Evolutionary conservation across 2,888 invertebrate species (phyloP).

Genomic region (Boloria euphrosyne): DNA sequence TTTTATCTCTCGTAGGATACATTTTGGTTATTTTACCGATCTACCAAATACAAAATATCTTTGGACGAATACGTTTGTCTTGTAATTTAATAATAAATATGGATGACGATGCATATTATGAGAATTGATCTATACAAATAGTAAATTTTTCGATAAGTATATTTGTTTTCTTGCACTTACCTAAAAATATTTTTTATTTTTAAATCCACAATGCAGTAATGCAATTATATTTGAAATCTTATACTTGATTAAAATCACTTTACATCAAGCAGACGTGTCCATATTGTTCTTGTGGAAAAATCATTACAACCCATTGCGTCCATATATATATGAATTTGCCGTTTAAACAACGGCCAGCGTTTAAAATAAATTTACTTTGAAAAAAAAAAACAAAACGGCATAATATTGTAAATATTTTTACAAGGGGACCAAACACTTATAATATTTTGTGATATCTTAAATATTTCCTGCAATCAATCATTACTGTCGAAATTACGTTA

Average conservation of each 20-base stretch:
- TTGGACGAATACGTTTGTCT: too few species aligned
- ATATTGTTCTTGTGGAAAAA: constrained; percentile 53
- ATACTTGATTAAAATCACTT: not conserved
- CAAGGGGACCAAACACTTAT: not conserved
- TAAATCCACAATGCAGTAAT: too few species aligned
- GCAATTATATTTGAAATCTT: too few species aligned
- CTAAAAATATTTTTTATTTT: too few species aligned
- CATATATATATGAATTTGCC: constrained; percentile 66
- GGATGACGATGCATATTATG: too few species aligned
- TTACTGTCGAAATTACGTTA: constrained; percentile 7
- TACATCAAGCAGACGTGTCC: constrained; percentile 48
- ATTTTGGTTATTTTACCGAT: not conserved
- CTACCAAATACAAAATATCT: too few species aligned
- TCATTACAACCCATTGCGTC: constrained; percentile 70
- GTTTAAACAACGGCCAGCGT: constrained; percentile 65
- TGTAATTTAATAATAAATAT: not conserved
- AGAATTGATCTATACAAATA: too few species aligned
- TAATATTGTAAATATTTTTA: constrained; percentile 29
- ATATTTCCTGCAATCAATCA: not conserved
- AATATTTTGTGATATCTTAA: not conserved
- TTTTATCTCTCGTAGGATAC: constrained; percentile 24
- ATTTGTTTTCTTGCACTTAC: too few species aligned
- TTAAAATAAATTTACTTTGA: constrained; percentile 70
- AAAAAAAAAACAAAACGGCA: constrained; percentile 52
- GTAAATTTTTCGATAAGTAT: too few species aligned